A percentile compares a stretch with the other conserved stretches of the same genome.
phyloP scores from a whole-genome alignment of 2,888 invertebrate genomes.

The Lydus trimaculatus region DNA sequence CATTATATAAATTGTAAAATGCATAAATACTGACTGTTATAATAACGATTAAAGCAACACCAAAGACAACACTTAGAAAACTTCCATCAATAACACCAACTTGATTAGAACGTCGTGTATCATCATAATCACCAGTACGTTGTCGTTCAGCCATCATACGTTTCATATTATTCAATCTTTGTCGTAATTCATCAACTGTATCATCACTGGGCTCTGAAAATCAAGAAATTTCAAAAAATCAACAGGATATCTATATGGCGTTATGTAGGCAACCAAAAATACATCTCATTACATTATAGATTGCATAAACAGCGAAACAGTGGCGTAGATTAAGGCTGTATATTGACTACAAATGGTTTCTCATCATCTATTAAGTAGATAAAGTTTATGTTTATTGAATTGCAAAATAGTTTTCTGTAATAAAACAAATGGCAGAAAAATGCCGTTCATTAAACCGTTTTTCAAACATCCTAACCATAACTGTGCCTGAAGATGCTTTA shows the following conservation, averaged over 20 bases:
- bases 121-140: conserved; percentile 61
- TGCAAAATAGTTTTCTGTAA: too few relatives aligned
- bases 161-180: conserved; percentile 81
- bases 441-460: too few relatives aligned
- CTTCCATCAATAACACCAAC: conserved; percentile 80
- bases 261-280: background rate
- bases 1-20: conserved; percentile 82
- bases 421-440: too few relatives aligned
- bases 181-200: conserved; percentile 82
- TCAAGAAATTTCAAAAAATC: background rate
- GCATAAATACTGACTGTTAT: conserved; percentile 84
- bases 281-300: background rate
- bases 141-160: conserved; percentile 79
- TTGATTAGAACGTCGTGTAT: conserved; percentile 51
- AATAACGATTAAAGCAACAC: conserved; percentile 78
- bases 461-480: too few relatives aligned
- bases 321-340: too few relatives aligned
- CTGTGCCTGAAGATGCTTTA: too few relatives aligned
- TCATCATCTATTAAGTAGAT: too few relatives aligned
- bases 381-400: too few relatives aligned
- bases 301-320: background rate
- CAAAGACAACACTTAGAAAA: conserved; percentile 84
- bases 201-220: conserved; percentile 61
- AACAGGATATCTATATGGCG: background rate
- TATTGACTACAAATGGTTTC: too few relatives aligned